Base-by-base conservation (phyloP, 2,888 invertebrate genomes). In the Hypselothyrea guttata region DNA sequence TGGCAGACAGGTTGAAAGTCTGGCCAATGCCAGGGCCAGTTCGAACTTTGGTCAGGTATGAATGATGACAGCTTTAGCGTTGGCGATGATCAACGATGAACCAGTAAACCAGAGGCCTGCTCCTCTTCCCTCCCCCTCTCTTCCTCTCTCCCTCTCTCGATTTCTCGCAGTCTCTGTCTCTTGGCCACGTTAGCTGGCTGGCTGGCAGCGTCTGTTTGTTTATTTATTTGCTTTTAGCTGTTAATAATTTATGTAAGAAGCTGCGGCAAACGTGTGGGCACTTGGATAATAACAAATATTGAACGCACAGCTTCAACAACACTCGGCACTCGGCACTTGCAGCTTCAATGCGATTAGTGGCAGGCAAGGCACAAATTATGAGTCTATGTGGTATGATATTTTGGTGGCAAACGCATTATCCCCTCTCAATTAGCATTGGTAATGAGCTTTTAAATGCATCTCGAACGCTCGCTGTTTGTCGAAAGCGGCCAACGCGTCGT, bases 221-320 rank as follows among this genome's bases (percentile, higher is more conserved):
- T 84, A 75, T 75, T 86, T 84, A 76, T 82, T 82, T 81, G 73
- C 83, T 54, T 68, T 84, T 72, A 82, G 84, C 84, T 75, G 84
- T 84, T 84, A 84, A 86, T 84, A 86, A 84, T 86, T 86, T 86
- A 84, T 86, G 86, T 82, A 86, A 75, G 84, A 72, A 55, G 64
- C 53, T 51, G 42, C 44, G 65, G 65, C 69, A 55, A 84, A 60
- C 84, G 84, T 84, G 84, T 81, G 84, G 84, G 64, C 84, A 77
- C 84, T 78, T 76, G 84, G 77, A 66, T 56, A 79, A 79, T 84
- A 84, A 84, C 84, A 79, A 79, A 84, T 77, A 84, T 67, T 67
- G 49, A 44, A 57, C 37, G 70, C n/a, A 33, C 30, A 15, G 28
- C 34, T 45, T 45, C 40, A 15, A 31, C 16, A n/a, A 13, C 42